A percentile compares a stretch with the other conserved stretches of the same genome.
phyloP scores from a whole-genome alignment of 2,113 vertebrate species.

The Callospermophilus lateralis region DNA sequence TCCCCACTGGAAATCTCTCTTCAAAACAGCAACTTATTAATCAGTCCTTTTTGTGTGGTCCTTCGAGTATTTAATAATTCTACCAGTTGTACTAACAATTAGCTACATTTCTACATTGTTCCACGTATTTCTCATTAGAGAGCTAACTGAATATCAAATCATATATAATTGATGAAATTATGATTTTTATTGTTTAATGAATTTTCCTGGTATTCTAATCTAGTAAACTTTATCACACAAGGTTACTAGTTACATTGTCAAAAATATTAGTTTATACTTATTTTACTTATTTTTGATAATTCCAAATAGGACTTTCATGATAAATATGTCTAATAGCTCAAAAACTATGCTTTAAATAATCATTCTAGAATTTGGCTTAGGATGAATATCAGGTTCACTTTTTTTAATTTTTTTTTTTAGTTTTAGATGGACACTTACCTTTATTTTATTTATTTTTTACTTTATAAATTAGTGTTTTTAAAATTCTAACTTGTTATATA shows the following conservation, averaged over 20 bases:
- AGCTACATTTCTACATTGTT: not conserved
- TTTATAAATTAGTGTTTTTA: too few species aligned
- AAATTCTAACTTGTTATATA: too few species aligned
- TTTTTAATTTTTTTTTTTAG: too few species aligned
- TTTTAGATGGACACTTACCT: too few species aligned
- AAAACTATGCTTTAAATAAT: conserved; percentile 11
- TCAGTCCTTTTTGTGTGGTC: not conserved
- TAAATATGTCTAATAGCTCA: not conserved
- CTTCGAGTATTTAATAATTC: not conserved
- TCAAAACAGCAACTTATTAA: conserved; percentile 7
- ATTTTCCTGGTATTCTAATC: not conserved
- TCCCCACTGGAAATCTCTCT: not conserved
- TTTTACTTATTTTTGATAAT: not conserved
- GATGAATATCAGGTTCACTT: not conserved
- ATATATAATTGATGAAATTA: not conserved
- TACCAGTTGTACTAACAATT: not conserved
- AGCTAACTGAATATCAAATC: not conserved
- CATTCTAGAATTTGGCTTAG: conserved; percentile 3
- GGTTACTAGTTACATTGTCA: not conserved
- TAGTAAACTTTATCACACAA: not conserved
- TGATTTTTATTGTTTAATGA: not conserved
- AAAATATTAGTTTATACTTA: not conserved
- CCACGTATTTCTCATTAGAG: not conserved
- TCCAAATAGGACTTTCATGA: not conserved
- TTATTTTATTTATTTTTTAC: too few species aligned